Conservation (phyloP, 1,140 invertebrate genomes). For the Subanguina moxae region DNA sequence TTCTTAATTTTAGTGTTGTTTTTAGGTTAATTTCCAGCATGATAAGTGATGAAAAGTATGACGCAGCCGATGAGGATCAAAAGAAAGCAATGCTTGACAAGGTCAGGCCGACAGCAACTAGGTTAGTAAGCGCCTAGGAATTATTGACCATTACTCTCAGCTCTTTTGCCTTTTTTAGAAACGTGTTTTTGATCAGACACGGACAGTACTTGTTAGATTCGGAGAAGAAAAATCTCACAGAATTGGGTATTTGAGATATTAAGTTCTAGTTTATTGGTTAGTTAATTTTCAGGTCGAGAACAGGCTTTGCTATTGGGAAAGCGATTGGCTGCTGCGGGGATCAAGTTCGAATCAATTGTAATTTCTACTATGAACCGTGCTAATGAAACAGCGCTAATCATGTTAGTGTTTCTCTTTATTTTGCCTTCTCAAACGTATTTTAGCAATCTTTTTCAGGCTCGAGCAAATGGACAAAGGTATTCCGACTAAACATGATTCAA, state of each 20-base stretch:
- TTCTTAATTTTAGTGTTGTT: too few species aligned
- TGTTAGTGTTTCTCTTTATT: slow-evolving; percentile 60
- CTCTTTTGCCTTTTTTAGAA: too few species aligned
- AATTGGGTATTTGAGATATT: slow-evolving; percentile 27
- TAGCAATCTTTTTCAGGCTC: slow-evolving; percentile 45
- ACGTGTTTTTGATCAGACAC: slow-evolving; percentile 71
- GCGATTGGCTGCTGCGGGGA: slow-evolving; percentile 35
- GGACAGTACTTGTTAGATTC: slow-evolving; percentile 50
- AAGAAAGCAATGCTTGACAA: slow-evolving; percentile 51
- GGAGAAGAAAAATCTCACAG: slow-evolving; percentile 43
- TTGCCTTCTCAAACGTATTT: too few species aligned
- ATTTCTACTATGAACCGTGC: slow-evolving; percentile 87
- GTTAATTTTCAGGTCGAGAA: slow-evolving; percentile 45
- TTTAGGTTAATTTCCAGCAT: too few species aligned
- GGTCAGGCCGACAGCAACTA: slow-evolving; percentile 69
- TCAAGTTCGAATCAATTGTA: slow-evolving; percentile 43
- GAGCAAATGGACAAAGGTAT: slow-evolving; percentile 61
- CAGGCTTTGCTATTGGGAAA: slow-evolving; percentile 51
- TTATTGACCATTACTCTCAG: too few species aligned
- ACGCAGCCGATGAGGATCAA: slow-evolving; percentile 36
- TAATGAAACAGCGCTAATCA: slow-evolving; percentile 80
- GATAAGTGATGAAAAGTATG: slow-evolving; percentile 39
- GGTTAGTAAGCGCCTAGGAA: slow-evolving; percentile 67
- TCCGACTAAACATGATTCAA: slow-evolving; percentile 26
- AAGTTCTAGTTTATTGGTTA: neutral